Percentiles rank a stretch among this genome's conserved stretches.
Evolutionary conservation across 2,797 vertebrate species (phyloP).

Genomic region (Sylvia borin): DNA sequence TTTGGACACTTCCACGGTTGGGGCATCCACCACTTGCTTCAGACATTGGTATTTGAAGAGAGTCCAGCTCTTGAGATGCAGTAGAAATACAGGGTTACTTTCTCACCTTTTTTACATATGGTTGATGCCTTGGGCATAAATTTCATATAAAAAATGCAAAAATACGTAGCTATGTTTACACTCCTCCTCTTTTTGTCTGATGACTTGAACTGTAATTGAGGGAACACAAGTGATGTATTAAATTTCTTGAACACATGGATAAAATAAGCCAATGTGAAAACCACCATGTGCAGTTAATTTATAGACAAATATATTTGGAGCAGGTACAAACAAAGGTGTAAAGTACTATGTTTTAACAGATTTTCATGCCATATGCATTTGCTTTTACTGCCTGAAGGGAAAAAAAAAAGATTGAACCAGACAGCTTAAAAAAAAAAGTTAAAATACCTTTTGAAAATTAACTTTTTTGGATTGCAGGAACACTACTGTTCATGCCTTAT

Average conservation of each 20-base stretch:
- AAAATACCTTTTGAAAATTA: constrained; percentile 34
- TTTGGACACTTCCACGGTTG: not conserved
- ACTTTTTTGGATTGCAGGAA: not conserved
- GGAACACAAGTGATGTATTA: constrained; percentile 36
- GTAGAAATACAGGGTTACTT: not conserved
- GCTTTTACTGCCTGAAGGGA: constrained; percentile 40
- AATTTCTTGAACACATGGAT: constrained; percentile 60
- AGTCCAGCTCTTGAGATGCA: not conserved
- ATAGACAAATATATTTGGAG: constrained; percentile 74
- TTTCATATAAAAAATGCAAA: not conserved
- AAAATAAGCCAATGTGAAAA: constrained; percentile 67
- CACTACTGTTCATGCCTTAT: not conserved
- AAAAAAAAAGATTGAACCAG: constrained; percentile 30
- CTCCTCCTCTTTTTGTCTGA: not conserved
- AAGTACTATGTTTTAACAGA: constrained; percentile 72
- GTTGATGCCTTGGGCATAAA: not conserved
- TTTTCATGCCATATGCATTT: constrained; percentile 73
- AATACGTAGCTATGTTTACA: not conserved
- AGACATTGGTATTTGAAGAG: not conserved
- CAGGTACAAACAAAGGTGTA: constrained; percentile 75
- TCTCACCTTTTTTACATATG: not conserved
- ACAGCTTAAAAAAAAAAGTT: constrained; percentile 20
- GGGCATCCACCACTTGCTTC: not conserved
- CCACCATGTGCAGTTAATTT: constrained; percentile 71
- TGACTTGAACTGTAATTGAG: constrained; percentile 22